Base-by-base conservation (phyloP, 2,113 vertebrate species). In the Notothenia coriiceps region DNA sequence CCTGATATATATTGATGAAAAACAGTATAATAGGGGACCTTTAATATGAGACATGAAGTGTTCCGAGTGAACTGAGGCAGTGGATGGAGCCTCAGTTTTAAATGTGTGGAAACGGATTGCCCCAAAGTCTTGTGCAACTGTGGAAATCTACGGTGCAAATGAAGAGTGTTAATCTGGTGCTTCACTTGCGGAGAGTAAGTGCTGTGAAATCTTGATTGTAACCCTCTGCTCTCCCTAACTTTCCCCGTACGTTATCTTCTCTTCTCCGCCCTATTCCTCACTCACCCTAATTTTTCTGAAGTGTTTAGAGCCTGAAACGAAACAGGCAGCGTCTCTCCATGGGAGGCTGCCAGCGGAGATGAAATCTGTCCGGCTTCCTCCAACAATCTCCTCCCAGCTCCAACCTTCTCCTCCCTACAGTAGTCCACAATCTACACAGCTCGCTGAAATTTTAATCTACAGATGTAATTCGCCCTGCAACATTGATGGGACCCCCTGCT, bases 151-250 rank as follows among this genome's bases (percentile, higher is more conserved):
- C 72, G 75, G 73, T 65, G 73, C 84, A 83, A 87, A 87, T 88
- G 82, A 89, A 86, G 59, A 59, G 76, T 70, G 83, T 87, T 86
- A 81, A 82, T 89, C 86, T 82, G 74, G 68, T 5, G 70, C 49
- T 71, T 80, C 81, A 68, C 69, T 71, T 6, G 52, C 46, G 4
- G 54, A 40, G 51, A 80, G 79, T 73, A 80, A 54, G 15, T 3
- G 62, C 78, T 70, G 83, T 90, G 84, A 89, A 84, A 91, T 86
- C 78, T 71, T 65, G 82, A 88, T 85, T 68, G 77, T 75, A 81
- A 86, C 74, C 67, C 70, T 77, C 57, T 74, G 82, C 85, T 73
- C 79, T 15, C 57, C 60, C 73, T 77, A 2, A 1, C 64, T 2
- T 66, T 49, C 10, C 15, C 65, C 76, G 61, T 63, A 8, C 20